Base-by-base conservation (phyloP, 2,888 invertebrate genomes). In the Celastrina argiolus region DNA sequence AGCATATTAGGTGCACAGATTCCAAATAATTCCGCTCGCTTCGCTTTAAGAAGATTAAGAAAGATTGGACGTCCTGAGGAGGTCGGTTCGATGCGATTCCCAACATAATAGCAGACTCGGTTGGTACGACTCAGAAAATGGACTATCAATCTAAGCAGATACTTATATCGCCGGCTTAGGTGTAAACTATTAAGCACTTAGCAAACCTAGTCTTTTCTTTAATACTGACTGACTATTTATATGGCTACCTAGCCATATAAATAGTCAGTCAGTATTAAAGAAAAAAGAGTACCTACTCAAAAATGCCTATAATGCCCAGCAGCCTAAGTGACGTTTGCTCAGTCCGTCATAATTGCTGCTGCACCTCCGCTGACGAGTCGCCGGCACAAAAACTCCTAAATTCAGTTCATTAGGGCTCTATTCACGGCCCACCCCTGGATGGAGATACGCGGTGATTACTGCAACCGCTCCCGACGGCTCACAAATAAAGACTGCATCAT, bases 401-500 rank as follows among this genome's bases (percentile, higher is more conserved):
- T 91, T 90, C 91, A 91, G 91, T 91, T 91, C 91, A 91, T 91
- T 91, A 90, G 90, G 88, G 84, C 88, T 85, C 91, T 84, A 91
- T 91, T 91, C 91, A 91, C 81, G 79, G 83, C 82, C 85, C 87
- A 85, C 91, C 90, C 91, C 88, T 88, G 89, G 88, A 85, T 89
- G 88, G 88, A 90, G 91, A 91, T 88, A 89, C 90, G 88, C 89
- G 90, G 90, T 91, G 91, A 91, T 91, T 91, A 91, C 90, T 90
- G 89, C 90, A 89, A 90, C 90, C 90, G 90, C 89, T 90, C 89
- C 90, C 90, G 88, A 88, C 90, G 89, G 89, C 88, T 88, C 88
- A 89, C 91, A 86, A 88, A 89, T 91, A 91, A 90, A 90, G 90
- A 90, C 90, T 90, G 91, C 90, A 91, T 91, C 91, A 90, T 91